Percentiles rank a stretch among this genome's conserved stretches.
These are phyloP conservation scores for Periophthalmus magnuspinnatus DNA, from an alignment of 2,797 vertebrate genomes.

Conservation along the genomic window DNA sequence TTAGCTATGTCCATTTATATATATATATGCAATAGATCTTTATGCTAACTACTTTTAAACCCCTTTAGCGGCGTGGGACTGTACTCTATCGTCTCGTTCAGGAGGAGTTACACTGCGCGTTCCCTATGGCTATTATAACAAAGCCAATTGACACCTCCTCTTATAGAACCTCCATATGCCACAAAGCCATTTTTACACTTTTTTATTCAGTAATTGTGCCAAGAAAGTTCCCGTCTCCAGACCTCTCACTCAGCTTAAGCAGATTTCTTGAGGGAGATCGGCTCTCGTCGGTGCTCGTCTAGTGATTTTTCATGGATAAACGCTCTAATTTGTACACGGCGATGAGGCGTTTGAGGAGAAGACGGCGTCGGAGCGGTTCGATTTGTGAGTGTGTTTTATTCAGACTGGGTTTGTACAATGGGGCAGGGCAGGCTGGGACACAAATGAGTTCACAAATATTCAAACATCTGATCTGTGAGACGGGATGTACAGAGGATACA, in stretches of 20 bases:
- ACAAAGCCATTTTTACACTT: neutral
- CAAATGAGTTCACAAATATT: no score
- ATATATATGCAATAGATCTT: no score
- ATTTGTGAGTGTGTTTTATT: no score
- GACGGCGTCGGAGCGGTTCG: no score
- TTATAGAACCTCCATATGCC: neutral
- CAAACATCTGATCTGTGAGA: no score
- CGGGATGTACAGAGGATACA: no score
- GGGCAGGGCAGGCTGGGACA: no score
- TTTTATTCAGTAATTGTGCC: neutral
- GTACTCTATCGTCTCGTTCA: neutral
- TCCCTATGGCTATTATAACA: neutral
- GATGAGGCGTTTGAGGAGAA: conserved; percentile 5
- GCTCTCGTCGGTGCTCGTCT: neutral
- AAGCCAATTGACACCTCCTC: conserved; percentile 29
- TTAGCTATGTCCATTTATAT: no score
- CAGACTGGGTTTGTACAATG: no score
- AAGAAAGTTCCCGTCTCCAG: neutral
- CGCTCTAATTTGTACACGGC: conserved; percentile 35
- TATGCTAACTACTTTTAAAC: no score
- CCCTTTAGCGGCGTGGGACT: no score
- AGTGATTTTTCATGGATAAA: conserved; percentile 23
- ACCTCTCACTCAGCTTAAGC: conserved; percentile 8
- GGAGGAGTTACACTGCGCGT: neutral
- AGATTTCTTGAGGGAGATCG: neutral